Percentiles rank a stretch among this genome's conserved stretches.
Evolutionary conservation across 2,113 vertebrate species (phyloP).

Genomic region (Calcarius ornatus): DNA sequence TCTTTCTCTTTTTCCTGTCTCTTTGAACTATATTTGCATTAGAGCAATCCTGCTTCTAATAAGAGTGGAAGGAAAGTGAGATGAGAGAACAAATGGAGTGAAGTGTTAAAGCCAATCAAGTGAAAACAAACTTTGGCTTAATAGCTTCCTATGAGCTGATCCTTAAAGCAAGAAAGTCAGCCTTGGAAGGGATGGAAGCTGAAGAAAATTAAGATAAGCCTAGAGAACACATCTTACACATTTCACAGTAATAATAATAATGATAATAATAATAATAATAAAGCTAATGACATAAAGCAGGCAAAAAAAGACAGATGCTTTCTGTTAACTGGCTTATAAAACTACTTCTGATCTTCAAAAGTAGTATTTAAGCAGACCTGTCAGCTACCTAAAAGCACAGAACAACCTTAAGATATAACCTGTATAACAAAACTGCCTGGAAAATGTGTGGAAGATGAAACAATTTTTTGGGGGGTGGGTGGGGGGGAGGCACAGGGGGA

Average conservation of each 20-base stretch:
- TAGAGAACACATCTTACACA: neutral
- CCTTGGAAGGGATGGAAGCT: neutral
- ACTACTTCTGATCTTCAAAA: neutral
- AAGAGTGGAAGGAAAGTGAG: neutral
- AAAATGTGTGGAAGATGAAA: neutral
- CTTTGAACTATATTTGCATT: neutral
- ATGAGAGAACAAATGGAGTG: conserved; percentile 8
- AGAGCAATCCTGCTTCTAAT: neutral
- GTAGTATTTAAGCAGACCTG: neutral
- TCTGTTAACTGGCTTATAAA: neutral
- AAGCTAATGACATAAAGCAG: neutral
- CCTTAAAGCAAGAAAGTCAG: neutral
- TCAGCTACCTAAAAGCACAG: neutral
- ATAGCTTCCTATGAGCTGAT: neutral
- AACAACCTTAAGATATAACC: neutral
- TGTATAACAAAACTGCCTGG: neutral
- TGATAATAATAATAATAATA: neutral
- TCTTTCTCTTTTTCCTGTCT: neutral
- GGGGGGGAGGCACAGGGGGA: no score
- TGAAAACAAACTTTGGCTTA: conserved; percentile 36
- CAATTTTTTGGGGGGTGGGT: no score
- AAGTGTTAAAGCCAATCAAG: conserved; percentile 25
- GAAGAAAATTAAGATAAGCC: neutral
- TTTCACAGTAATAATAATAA: neutral
- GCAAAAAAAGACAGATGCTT: neutral